Evolutionary conservation across 2,113 vertebrate genomes (phyloP).

Genomic region (Stigmatopora argus): DNA sequence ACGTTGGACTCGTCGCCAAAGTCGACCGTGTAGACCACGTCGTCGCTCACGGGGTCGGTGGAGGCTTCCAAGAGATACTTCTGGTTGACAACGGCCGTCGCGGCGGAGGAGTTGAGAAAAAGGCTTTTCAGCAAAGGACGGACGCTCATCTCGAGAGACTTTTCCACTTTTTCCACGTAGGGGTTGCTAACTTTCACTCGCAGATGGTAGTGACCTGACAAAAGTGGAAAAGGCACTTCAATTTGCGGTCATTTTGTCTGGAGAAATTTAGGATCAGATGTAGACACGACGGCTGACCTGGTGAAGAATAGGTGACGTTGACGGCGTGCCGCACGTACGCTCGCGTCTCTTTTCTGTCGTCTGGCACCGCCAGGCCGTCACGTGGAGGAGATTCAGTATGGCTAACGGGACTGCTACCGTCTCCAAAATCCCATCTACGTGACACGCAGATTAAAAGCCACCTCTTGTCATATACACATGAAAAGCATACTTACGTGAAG

Average conservation of each 20-base stretch:
- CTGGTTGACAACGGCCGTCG: slow-evolving; percentile 37
- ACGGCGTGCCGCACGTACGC: slow-evolving; percentile 51
- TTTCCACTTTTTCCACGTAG: slow-evolving; percentile 39
- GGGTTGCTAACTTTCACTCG: slow-evolving; percentile 55
- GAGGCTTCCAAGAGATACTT: slow-evolving; percentile 53
- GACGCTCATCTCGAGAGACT: slow-evolving; percentile 40
- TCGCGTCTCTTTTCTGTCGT: slow-evolving; percentile 40
- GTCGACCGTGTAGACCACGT: slow-evolving; percentile 60
- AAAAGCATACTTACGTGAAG: slow-evolving; percentile 53
- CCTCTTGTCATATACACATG: too few relatives aligned
- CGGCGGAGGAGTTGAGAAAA: slow-evolving; percentile 39
- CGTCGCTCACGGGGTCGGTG: slow-evolving; percentile 39
- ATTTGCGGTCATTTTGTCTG: too few relatives aligned
- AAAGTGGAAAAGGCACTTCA: too few relatives aligned
- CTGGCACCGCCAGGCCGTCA: slow-evolving; percentile 20
- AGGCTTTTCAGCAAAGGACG: slow-evolving; percentile 51
- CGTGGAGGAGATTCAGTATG: slow-evolving; percentile 48
- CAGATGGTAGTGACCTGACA: slow-evolving; percentile 67
- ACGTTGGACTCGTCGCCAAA: slow-evolving; percentile 59
- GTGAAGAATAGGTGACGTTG: slow-evolving; percentile 54
- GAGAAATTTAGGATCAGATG: too few relatives aligned
- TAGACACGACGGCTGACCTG: slow-evolving; percentile 58
- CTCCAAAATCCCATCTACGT: slow-evolving; percentile 75
- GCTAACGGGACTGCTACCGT: slow-evolving; percentile 39
- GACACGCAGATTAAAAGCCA: not conserved